phyloP scores from a whole-genome alignment of 2,888 invertebrate species.

The Sphaerophoria taeniata region DNA sequence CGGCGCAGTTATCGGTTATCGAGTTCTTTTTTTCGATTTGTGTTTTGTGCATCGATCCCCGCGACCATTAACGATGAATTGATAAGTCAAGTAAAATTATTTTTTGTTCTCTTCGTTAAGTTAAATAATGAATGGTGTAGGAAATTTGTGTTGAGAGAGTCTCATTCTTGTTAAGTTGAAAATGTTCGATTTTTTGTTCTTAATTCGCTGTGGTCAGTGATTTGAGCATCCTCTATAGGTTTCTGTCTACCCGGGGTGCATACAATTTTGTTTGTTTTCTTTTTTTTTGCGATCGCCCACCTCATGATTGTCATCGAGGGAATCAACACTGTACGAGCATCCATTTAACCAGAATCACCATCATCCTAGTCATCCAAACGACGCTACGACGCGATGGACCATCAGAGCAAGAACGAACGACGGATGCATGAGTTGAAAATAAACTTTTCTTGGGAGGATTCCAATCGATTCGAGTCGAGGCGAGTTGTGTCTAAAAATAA shows the following conservation, averaged over 20 bases:
- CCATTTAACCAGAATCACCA: slow-evolving; percentile 24
- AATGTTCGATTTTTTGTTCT: slow-evolving; percentile 36
- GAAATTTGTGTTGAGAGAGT: slow-evolving; percentile 1
- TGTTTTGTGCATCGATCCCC: slow-evolving; percentile 36
- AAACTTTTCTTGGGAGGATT: slow-evolving; percentile 36
- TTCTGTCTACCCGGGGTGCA: slow-evolving; percentile 14
- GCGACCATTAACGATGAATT: slow-evolving; percentile 63
- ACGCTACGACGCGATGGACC: not conserved
- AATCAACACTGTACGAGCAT: slow-evolving; percentile 35
- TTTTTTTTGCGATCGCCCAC: slow-evolving; percentile 34
- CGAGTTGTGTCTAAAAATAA: slow-evolving; percentile 67
- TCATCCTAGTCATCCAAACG: slow-evolving; percentile 8
- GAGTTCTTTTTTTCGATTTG: slow-evolving; percentile 52
- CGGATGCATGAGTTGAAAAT: not conserved
- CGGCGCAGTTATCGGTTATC: not conserved
- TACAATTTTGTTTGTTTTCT: not conserved
- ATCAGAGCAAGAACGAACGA: not conserved
- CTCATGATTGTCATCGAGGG: slow-evolving; percentile 53
- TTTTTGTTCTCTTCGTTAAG: not conserved
- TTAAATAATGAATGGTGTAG: slow-evolving; percentile 30
- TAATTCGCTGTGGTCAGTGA: slow-evolving; percentile 39
- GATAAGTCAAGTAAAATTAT: slow-evolving; percentile 52
- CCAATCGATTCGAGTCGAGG: slow-evolving; percentile 28
- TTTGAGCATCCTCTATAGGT: not conserved
- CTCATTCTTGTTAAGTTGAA: not conserved